These are phyloP conservation scores for Drosophila diplacantha DNA, from an alignment of 2,888 invertebrate genomes.

Conservation along the genomic window DNA sequence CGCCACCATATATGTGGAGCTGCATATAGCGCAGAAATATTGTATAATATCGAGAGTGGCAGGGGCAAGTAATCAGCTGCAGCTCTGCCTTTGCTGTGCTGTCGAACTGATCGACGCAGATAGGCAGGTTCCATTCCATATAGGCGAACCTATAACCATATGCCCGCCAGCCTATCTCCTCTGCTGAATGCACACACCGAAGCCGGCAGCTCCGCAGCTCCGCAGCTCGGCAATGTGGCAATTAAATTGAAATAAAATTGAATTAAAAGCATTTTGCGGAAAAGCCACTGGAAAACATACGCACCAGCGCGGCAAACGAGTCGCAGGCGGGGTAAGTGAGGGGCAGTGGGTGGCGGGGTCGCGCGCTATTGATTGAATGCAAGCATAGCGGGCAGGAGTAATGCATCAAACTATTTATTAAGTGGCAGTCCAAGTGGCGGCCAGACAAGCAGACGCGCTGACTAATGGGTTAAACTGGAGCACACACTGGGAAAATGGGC, in stretches of 20 bases:
- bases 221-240: constrained; percentile 60
- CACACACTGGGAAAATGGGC: not conserved
- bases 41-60: constrained; percentile 58
- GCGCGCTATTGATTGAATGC: constrained; percentile 63
- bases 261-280: constrained; percentile 72
- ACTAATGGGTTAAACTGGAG: constrained; percentile 54
- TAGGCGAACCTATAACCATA: constrained; percentile 13
- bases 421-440: constrained; percentile 55
- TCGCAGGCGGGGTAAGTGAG: not conserved
- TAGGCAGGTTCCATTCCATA: constrained; percentile 48
- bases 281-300: constrained; percentile 60
- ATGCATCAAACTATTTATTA: constrained; percentile 69
- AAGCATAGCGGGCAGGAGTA: constrained; percentile 45
- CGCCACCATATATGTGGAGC: not conserved
- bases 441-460: constrained; percentile 56
- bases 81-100: constrained; percentile 31
- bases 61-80: constrained; percentile 31
- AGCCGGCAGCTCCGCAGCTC: constrained; percentile 5
- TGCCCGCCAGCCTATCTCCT: constrained; percentile 21
- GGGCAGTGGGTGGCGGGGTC: constrained; percentile 31
- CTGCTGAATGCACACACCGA: not conserved
- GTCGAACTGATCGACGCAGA: constrained; percentile 63
- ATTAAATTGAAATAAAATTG: constrained; percentile 70
- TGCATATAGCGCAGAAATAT: constrained; percentile 53
- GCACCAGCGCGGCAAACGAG: constrained; percentile 7